Conservation (phyloP, 2,113 vertebrate species). For the Marmota monax region DNA sequence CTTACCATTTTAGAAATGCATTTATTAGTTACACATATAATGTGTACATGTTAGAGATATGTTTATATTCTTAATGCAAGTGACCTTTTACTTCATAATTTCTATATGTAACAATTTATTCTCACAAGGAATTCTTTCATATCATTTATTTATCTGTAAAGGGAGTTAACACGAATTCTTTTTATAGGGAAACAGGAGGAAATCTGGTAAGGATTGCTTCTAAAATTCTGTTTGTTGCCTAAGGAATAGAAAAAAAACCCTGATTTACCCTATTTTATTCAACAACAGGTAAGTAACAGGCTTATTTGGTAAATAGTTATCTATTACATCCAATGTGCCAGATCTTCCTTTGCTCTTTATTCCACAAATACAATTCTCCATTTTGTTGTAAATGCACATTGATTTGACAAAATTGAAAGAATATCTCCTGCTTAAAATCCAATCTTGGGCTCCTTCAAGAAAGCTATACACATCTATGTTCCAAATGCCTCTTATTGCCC, state of each 20-base stretch:
- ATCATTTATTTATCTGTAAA: background rate
- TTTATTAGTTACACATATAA: background rate
- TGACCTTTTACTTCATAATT: background rate
- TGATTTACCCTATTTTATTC: background rate
- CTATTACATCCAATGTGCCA: background rate
- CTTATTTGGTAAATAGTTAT: background rate
- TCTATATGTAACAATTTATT: background rate
- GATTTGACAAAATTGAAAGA: background rate
- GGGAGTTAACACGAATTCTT: background rate
- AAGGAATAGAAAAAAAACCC: background rate
- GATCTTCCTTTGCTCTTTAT: background rate
- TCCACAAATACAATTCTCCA: background rate
- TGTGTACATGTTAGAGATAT: background rate
- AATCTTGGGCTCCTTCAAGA: background rate
- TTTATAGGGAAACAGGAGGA: background rate
- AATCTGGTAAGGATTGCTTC: background rate
- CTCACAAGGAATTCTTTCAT: background rate
- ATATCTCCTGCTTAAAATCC: background rate
- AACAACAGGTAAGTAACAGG: background rate
- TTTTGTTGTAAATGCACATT: background rate
- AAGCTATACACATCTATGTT: background rate
- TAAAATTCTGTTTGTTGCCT: background rate
- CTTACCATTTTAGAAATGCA: conserved; percentile 8
- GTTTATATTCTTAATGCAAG: background rate
- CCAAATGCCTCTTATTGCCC: background rate